Evolutionary conservation across 1,140 invertebrate species (phyloP), one percentile per base, ranked within the genome.

Genomic region (Lutraria rhynchaena): DNA sequence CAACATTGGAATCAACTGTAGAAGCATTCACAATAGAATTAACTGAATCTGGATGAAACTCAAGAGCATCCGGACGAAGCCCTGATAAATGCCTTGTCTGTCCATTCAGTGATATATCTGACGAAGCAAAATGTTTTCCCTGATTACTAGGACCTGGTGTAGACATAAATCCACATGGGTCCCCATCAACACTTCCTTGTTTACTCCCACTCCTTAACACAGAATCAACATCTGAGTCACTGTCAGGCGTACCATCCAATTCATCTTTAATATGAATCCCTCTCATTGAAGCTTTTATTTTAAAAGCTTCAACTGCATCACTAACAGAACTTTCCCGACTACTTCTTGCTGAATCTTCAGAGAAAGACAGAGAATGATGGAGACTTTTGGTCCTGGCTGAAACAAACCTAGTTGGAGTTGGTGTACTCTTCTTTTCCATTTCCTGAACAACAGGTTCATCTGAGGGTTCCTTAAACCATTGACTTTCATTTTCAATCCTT

Each of bases 301-400:
- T 77, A 55, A 77, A 77, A 37, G 75, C 60, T 15, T 77, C 75
- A n/a, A 46, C 35, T 41, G 37, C 13, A 67, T 77, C 75, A 67
- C 75, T 67, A 27, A 49, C 35, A 15, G 61, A 77, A n/a, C 61
- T 37, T 15, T 67, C 75, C 1, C 33, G 2, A 29, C 61, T 67
- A 1, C 2, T 33, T 7, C 27, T 44, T 17, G 37, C 75, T 24
- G 29, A 67, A 57, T 67, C 75, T 22, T 57, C 49, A 55, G 69
- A 46, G 7, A 65, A 46, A 9, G 53, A 61, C 58, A 7, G 27
- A n/a, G n/a, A n/a, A n/a, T n/a, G n/a, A n/a, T n/a, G n/a, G n/a
- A n/a, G n/a, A 31, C 17, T 31, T 7, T 35, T 17, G 9, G 11
- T 61, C 31, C 9, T 61, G 7, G 4, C 53, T 7, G n/a, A 7